Base-by-base conservation (phyloP, 2,797 vertebrate species). In the Enteromius treurensis region DNA sequence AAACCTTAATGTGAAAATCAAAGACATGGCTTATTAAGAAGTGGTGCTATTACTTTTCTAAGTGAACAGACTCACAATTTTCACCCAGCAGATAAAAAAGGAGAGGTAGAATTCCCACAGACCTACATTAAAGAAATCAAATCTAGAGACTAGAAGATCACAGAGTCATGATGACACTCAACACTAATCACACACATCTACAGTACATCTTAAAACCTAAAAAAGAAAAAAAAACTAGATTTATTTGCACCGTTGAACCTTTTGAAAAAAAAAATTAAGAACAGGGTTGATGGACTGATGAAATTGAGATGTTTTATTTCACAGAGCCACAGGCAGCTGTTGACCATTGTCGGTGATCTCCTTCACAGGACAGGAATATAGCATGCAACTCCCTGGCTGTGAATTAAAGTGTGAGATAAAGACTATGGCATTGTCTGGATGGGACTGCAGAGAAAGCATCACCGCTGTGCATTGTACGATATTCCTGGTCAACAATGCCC, bases 361-460 rank as follows among this genome's bases (percentile, higher is more conserved):
- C 26, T 29, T 32, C 26, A 17, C 11, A 29, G 60, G 60, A 62
- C 60, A 80, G 23, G 21, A 89, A 80, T 45, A 78, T 74, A 47
- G 42, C 19, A 23, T 21, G 86, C 77, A n/a, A 45, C 82, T 69
- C 51, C 73, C 29, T 29, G 37, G 75, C 51, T 65, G 62, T 80
- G 80, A 85, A 81, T 73, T 79, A 70, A 84, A 86, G 47, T 42
- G 21, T n/a, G 53, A 68, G 75, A 85, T 49, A 85, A 75, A 81
- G 71, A 85, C 73, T 75, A 37, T 6, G 23, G 58, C 14, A 62
- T 15, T 1, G 26, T 62, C 26, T 70, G 5, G 71, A 32, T 60
- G 79, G 15, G 83, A 89, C 13, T 47, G 49, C 74, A 80, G 51
- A 19, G 3, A 19, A 80, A 17, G 15, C 37, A 79, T 9, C 71